Base-by-base conservation (phyloP, 1,140 invertebrate genomes). In the Nautilus pompilius region DNA sequence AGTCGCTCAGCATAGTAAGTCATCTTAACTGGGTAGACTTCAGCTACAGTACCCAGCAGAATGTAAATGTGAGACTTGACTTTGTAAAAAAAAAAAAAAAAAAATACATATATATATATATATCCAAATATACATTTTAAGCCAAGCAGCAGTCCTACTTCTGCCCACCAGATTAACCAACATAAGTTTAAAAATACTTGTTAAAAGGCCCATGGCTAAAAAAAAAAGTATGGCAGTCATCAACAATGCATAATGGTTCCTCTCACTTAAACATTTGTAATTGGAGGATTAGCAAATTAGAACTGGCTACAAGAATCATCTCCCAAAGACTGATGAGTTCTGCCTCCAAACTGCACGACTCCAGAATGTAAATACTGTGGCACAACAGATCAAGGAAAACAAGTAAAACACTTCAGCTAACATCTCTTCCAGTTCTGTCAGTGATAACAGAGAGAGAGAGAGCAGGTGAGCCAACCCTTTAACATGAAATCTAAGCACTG, bases 1-100 rank as follows among this genome's bases (percentile, higher is more conserved):
- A 82, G 63, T 46, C 70, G 65, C 15, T 72, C 66, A 15, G 74
- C 68, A 66, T 81, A 76, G 6, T 49, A 48, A 1, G 65, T 67
- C 73, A 82, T 78, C 22, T 70, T 33, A 54, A 80, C 77, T 33
- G 81, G 81, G 58, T 75, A 80, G 0, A 77, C 65, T 54, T 82
- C 73, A 60, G 74, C 72, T n/a, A 82, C 61, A 0, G 80, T 69
- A 46, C 81, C 81, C 6, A 82, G 71, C 1, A 82, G 56, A 51
- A 72, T 62, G 61, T 77, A 80, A 36, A 82, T 76, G 48, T 72
- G 72, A 20, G 70, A 71, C 65, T 74, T 76, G 51, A 82, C 80
- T 82, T 57, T 48, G 74, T 70, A 63, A 56, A 62, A 58, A 70
- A 22, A 56, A 53, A 24, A 28, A 8, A 24, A 8, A 20, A 2